phyloP scores from a whole-genome alignment of 2,888 invertebrate species.

The Bibio marci region DNA sequence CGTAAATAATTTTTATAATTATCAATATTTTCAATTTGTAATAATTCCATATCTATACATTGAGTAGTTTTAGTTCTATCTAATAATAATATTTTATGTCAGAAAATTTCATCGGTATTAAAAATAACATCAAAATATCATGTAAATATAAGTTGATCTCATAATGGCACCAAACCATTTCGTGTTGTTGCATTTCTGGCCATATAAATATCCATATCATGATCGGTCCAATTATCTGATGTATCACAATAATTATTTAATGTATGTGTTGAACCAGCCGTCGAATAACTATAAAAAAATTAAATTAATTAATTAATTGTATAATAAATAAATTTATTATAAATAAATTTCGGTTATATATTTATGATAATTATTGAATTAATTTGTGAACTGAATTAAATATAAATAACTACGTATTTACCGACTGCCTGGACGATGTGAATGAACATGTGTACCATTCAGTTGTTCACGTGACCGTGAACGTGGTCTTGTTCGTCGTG shows the following conservation, averaged over 20 bases:
- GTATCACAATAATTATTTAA: conserved; percentile 77
- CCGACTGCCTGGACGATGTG: conserved; percentile 55
- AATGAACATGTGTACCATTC: conserved; percentile 30
- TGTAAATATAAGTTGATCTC: conserved; percentile 21
- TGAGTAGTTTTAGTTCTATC: too few species aligned
- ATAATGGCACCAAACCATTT: conserved; percentile 70
- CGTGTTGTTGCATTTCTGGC: conserved; percentile 77
- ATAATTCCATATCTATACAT: too few species aligned
- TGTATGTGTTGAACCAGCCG: conserved; percentile 66
- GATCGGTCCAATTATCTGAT: conserved; percentile 86
- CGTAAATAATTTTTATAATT: too few species aligned
- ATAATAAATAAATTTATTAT: not conserved
- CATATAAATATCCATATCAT: conserved; percentile 92
- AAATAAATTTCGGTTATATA: conserved; percentile 1
- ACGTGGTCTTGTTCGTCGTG: conserved; percentile 53
- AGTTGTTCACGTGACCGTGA: conserved; percentile 56
- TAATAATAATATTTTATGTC: too few species aligned
- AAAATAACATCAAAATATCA: conserved; percentile 31
- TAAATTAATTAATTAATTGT: not conserved
- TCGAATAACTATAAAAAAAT: conserved; percentile 33
- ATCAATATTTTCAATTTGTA: too few species aligned
- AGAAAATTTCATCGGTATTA: conserved; percentile 30
- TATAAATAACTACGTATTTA: conserved; percentile 25
- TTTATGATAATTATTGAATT: not conserved
- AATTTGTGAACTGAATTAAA: not conserved